phyloP scores from a whole-genome alignment of 1,140 invertebrate species.

The Zaprionus ornatus region DNA sequence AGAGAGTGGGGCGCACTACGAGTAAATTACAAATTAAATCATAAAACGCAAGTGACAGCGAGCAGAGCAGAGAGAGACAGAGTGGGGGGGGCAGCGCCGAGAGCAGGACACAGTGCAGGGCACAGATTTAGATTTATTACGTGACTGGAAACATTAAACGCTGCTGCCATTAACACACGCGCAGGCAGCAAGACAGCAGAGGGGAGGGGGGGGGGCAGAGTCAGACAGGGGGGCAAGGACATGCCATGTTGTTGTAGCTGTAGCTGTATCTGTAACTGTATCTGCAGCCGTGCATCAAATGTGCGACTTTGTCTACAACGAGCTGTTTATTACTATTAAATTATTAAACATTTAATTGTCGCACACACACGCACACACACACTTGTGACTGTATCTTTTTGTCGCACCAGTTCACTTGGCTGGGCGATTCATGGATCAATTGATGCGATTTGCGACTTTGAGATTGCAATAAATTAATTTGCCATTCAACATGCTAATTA shows the following conservation, averaged over 20 bases:
- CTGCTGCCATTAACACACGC: conserved; percentile 77
- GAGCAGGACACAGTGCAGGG: conserved; percentile 48
- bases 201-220: conserved; percentile 7
- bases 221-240: not conserved
- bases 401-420: conserved; percentile 14
- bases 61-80: conserved; percentile 63
- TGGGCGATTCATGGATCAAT: conserved; percentile 28
- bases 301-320: conserved; percentile 4
- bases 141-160: conserved; percentile 82
- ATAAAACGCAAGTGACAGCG: conserved; percentile 82
- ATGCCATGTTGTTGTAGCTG: no score
- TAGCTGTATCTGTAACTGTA: not conserved
- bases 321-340: conserved; percentile 43
- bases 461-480: conserved; percentile 27
- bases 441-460: conserved; percentile 14
- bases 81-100: no score
- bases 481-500: conserved; percentile 34
- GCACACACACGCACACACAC: conserved; percentile 10
- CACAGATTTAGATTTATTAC: conserved; percentile 82
- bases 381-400: conserved; percentile 2
- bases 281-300: conserved; percentile 32
- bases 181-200: conserved; percentile 10
- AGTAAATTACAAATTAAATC: conserved; percentile 83
- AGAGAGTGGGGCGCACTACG: conserved; percentile 43
- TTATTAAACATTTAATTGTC: conserved; percentile 54